phyloP scores from a whole-genome alignment of 2,888 invertebrate species.

The Euclidia mi region DNA sequence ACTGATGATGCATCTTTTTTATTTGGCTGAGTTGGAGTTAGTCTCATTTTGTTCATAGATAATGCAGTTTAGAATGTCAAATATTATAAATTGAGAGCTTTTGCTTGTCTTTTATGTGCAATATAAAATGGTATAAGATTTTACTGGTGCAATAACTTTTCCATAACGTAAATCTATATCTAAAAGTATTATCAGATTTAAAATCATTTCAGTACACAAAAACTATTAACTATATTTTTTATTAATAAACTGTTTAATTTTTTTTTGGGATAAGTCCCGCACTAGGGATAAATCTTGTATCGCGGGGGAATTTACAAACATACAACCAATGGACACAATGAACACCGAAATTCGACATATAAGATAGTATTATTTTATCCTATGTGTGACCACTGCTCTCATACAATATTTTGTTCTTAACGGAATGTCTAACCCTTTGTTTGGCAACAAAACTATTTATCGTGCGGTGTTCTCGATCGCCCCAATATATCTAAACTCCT shows the following conservation, averaged over 20 bases:
- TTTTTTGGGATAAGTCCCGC: no score
- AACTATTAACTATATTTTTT: no score
- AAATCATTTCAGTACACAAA: no score
- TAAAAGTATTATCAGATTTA: no score
- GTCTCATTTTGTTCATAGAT: background rate
- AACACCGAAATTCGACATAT: no score
- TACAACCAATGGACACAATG: no score
- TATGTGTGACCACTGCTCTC: background rate
- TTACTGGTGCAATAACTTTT: background rate
- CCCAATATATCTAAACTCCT: slow-evolving; percentile 53
- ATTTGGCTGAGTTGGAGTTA: background rate
- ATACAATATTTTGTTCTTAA: slow-evolving; percentile 36
- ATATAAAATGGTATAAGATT: background rate
- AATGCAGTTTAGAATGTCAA: background rate
- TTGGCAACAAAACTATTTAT: slow-evolving; percentile 72
- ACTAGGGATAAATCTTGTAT: no score
- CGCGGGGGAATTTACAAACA: no score
- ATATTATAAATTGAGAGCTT: background rate
- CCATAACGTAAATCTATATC: no score
- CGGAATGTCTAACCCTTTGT: slow-evolving; percentile 53
- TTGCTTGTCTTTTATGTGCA: background rate
- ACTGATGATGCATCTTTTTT: slow-evolving; percentile 10
- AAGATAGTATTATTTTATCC: no score
- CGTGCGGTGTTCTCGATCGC: slow-evolving; percentile 55
- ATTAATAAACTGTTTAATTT: no score